Base-by-base conservation (phyloP, 2,888 invertebrate species). In the Papilio protenor region DNA sequence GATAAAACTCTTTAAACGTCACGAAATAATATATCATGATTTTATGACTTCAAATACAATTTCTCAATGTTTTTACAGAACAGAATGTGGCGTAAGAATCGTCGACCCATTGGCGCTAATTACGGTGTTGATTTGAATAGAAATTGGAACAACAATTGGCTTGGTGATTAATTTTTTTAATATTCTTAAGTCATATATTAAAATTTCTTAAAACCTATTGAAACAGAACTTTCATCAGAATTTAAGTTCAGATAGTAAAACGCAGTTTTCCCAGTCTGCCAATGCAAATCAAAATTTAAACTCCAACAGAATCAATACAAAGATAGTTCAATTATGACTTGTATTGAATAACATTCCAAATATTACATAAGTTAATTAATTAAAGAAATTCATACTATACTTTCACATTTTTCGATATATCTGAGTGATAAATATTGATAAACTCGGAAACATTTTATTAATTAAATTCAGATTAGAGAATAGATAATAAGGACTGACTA, bases 61-160 rank as follows among this genome's bases (percentile, higher is more conserved):
- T 61, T 12, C 49, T 40, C 14, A 6, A 57, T 40, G 11, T 69
- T 55, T 75, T 88, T 90, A 14, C 82, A 96, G 96, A 92, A 95
- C 80, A 95, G 97, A 78, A 81, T 97, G 85, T 97, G 97, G 97
- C 94, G 97, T 21, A 97, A 97, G 85, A 97, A 88, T 74, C 86
- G 96, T 10, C 91, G 96, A 75, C 94, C 88, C 75, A 91, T 90
- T 75, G 94, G 90, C 14, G 64, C 74, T 0, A 96, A 96, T 82
- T 88, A 89, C 79, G 98, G 98, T 6, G 96, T 96, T 0, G 98
- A 98, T 89, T 96, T 97, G 0, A 98, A 98, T 87, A 95, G 98
- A 79, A 98, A 98, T 87, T 98, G 97, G 96, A 96, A 95, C 80
- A 96, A 94, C 85, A 95, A 96, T 81, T 97, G 97, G 97, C 94